Conservation (phyloP, 2,888 invertebrate species). For the Acrocera orbiculus region DNA sequence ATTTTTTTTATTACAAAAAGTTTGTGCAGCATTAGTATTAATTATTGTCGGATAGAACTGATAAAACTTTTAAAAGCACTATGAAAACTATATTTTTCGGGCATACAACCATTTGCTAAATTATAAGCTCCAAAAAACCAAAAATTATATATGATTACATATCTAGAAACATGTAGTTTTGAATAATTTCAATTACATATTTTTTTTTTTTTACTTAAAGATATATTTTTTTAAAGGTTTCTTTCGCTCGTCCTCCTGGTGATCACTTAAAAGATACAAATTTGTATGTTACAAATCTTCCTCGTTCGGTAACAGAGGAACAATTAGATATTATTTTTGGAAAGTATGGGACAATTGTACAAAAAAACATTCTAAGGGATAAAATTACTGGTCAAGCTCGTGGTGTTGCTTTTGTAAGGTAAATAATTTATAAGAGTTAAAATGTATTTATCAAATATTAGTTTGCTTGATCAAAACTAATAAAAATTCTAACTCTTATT, state of each 20-base stretch:
- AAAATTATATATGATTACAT: neutral
- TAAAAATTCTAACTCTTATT: too few species aligned
- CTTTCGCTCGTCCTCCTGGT: constrained; percentile 78
- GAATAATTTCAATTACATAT: neutral
- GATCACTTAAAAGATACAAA: constrained; percentile 89
- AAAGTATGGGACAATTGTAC: constrained; percentile 78
- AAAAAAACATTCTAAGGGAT: constrained; percentile 78
- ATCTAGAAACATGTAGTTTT: neutral
- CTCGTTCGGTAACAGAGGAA: constrained; percentile 66
- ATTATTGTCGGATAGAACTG: too few species aligned
- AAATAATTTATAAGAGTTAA: constrained; percentile 14
- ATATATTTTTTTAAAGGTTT: constrained; percentile 39
- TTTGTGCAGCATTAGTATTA: too few species aligned
- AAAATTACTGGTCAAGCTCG: constrained; percentile 73
- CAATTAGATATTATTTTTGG: constrained; percentile 73
- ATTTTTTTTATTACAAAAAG: too few species aligned
- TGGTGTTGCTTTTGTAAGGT: constrained; percentile 88
- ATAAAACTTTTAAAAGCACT: too few species aligned
- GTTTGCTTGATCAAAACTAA: too few species aligned
- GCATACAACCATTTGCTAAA: too few species aligned
- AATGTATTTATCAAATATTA: neutral
- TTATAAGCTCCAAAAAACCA: too few species aligned
- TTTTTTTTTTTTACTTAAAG: constrained; percentile 1
- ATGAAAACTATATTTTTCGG: too few species aligned
- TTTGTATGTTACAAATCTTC: constrained; percentile 82